These are phyloP conservation scores for Dendronephthya gigantea DNA, from an alignment of 64 coral and sea anemone species.

Conservation along the genomic window DNA sequence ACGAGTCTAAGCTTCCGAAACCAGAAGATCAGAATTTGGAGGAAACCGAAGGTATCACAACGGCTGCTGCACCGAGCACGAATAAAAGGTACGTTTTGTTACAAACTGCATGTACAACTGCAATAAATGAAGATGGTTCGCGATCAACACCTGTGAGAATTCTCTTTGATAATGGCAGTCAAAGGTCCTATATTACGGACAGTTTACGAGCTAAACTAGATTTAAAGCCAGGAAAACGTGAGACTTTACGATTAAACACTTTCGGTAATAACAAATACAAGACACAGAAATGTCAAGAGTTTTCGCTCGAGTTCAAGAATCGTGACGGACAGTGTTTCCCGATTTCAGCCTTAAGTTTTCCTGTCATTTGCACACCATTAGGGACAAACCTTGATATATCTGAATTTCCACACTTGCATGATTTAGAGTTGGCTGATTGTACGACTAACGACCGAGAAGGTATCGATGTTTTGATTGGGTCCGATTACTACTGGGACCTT, in stretches of 20 bases:
- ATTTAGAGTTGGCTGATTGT: not conserved
- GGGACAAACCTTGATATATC: not conserved
- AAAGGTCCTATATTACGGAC: conserved; percentile 16
- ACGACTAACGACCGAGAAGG: not conserved
- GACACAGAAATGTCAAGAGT: too few relatives aligned
- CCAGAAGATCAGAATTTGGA: not conserved
- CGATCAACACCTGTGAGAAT: conserved; percentile 7
- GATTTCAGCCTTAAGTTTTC: not conserved
- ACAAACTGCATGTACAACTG: conserved; percentile 8
- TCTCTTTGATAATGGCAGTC: conserved; percentile 44
- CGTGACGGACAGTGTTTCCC: not conserved
- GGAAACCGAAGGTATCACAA: not conserved
- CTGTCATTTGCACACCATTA: not conserved
- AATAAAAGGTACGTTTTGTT: conserved; percentile 20
- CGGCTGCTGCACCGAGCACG: not conserved
- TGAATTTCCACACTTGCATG: not conserved
- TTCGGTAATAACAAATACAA: not conserved
- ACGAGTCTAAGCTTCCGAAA: not conserved
- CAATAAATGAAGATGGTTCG: conserved; percentile 12
- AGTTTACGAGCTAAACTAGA: conserved; percentile 11
- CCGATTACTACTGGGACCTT: not conserved
- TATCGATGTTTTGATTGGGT: not conserved
- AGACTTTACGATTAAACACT: not conserved
- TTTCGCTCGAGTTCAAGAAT: not conserved
- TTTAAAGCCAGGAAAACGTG: not conserved